Evolutionary conservation across 2,113 vertebrate species (phyloP), one percentile per base, ranked within the genome.

Genomic region (Notarius lentiginosus): DNA sequence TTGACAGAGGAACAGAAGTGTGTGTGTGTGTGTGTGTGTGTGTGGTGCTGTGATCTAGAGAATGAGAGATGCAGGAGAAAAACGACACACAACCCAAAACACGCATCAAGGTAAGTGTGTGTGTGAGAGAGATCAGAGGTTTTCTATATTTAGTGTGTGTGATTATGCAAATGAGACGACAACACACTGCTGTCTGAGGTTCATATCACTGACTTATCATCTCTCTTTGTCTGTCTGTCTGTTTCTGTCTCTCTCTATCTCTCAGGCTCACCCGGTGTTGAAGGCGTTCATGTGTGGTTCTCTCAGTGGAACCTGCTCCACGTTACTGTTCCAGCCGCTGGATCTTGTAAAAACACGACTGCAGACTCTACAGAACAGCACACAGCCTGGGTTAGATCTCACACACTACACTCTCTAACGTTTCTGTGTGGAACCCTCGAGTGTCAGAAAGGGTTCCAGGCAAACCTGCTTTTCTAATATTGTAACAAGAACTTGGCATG

Each of bases 211-310:
- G 30, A 34, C 34, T 18, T 7, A 3, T 0, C 30, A 11, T 68
- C 10, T 70, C 61, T 76, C 53, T 88, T 20, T 83, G 66, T 76
- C 8, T 83, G 66, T 76, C 8, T 83, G 9, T 73, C 18, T 56
- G 24, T 58, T 18, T 66, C 7, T 68, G 0, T 68, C 4, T 30
- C 4, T 66, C 65, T 68, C 58, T 20, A 18, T 41, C 5, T 20
- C 22, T 4, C 90, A 99, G 97, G 94, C 97, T 91, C 97, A 99
- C 89, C 98, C 98, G 0, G 97, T 95, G 76, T 90, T 99, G 87
- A 99, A 99, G 92, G 98, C 98, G 65, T 99, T 99, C 47, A 93
- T 99, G 91, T 99, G 98, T 1, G 98, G 98, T 87, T 98, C 98
- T 82, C 93, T 99, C 90, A 99, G 98, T 30, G 98, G 98, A 60